Percentiles rank a stretch among this genome's conserved stretches.
phyloP scores from a whole-genome alignment of 2,113 vertebrate species.

The Petromus typicus region DNA sequence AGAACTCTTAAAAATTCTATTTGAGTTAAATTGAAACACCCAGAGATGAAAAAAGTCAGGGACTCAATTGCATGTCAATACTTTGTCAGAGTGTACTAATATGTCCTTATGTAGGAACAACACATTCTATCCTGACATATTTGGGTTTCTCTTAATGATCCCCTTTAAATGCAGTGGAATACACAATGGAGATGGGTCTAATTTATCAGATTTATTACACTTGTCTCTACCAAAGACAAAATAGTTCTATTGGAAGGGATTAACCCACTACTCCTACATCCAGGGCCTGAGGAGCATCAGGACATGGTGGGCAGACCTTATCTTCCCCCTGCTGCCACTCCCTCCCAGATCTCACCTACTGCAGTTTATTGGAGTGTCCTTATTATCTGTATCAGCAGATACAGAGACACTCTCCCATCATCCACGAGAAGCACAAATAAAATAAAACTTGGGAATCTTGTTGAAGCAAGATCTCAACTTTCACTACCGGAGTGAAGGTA shows the following conservation, averaged over 20 bases:
- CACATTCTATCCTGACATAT: background rate
- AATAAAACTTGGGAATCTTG: background rate
- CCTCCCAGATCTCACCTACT: accelerated
- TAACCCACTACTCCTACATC: background rate
- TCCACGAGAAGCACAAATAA: background rate
- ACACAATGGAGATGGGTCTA: background rate
- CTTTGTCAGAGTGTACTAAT: background rate
- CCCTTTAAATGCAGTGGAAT: background rate
- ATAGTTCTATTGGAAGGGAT: background rate
- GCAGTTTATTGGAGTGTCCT: background rate
- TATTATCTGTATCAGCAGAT: background rate
- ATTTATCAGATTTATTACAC: background rate
- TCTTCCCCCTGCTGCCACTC: background rate
- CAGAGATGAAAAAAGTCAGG: background rate
- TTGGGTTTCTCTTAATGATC: background rate
- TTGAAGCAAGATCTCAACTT: background rate
- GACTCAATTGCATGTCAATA: background rate
- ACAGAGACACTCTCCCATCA: background rate
- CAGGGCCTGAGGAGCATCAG: background rate
- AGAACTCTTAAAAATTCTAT: background rate
- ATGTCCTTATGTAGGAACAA: background rate
- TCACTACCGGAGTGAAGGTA: background rate
- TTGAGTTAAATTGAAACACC: background rate
- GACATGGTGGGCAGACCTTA: background rate
- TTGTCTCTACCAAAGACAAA: slow-evolving; percentile 1